Conservation (phyloP, 2,888 invertebrate genomes). For the Cordilura impudica region DNA sequence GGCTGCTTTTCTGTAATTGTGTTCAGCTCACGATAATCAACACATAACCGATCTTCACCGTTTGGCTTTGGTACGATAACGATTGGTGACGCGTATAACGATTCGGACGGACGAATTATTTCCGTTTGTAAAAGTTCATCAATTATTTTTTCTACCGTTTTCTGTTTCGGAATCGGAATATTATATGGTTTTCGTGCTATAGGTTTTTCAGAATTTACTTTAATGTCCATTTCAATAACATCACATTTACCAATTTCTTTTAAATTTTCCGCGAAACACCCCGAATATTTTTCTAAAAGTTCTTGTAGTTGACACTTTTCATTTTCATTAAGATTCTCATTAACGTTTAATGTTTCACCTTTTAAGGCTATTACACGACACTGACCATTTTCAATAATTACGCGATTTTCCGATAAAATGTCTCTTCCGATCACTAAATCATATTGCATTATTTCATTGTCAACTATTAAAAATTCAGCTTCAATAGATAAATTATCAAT, state of each 20-base stretch:
- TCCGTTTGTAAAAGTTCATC: constrained; percentile 3
- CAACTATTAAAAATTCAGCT: constrained; percentile 14
- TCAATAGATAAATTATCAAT: constrained; percentile 8
- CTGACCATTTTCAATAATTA: constrained; percentile 37
- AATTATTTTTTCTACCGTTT: too few relatives aligned
- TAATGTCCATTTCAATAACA: constrained; percentile 43
- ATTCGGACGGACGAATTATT: neutral
- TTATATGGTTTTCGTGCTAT: constrained; percentile 28
- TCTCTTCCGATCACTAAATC: constrained; percentile 36
- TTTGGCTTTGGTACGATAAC: constrained; percentile 63
- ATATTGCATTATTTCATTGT: constrained; percentile 9
- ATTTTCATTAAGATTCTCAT: neutral
- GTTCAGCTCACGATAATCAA: constrained; percentile 55
- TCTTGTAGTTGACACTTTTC: constrained; percentile 1
- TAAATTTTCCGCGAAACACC: constrained; percentile 43
- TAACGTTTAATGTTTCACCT: neutral
- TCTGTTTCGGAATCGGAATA: constrained; percentile 51
- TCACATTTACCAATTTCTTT: constrained; percentile 42
- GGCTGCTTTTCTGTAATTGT: constrained; percentile 48
- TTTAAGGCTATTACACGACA: constrained; percentile 32
- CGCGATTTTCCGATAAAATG: constrained; percentile 29
- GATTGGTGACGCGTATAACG: constrained; percentile 12
- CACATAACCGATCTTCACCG: constrained; percentile 70
- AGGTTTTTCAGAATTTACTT: constrained; percentile 26
- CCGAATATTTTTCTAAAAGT: constrained; percentile 3